Percentiles rank a stretch among this genome's conserved stretches.
phyloP scores from a whole-genome alignment of 2,888 invertebrate species.

The Cynaeus angustus region DNA sequence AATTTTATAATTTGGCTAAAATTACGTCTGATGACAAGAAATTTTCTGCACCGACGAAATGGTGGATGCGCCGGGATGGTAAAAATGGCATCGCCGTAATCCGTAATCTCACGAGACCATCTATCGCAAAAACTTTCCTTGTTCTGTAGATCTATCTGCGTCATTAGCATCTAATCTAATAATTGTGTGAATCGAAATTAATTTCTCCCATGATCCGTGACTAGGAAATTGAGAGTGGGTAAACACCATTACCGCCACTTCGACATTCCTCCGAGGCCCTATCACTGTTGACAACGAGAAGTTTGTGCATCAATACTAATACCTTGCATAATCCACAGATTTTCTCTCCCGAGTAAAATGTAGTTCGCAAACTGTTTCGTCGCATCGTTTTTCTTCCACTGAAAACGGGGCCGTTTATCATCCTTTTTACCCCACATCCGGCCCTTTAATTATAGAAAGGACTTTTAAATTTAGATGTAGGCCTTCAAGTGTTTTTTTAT shows the following conservation, averaged over 20 bases:
- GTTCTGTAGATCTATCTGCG: background rate
- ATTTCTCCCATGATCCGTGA: conserved; percentile 38
- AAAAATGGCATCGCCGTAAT: too few relatives aligned
- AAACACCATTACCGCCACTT: conserved; percentile 35
- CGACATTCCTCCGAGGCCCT: conserved; percentile 41
- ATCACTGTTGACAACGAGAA: conserved; percentile 50
- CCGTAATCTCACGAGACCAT: too few relatives aligned
- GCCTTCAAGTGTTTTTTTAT: conserved; percentile 35
- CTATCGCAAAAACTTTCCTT: background rate
- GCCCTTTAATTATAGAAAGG: conserved; percentile 33
- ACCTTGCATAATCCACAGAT: conserved; percentile 60
- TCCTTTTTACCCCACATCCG: conserved; percentile 4
- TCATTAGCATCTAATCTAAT: background rate
- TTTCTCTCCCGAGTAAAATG: conserved; percentile 28
- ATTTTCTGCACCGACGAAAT: too few relatives aligned
- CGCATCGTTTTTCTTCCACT: conserved; percentile 11
- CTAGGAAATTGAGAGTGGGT: conserved; percentile 39
- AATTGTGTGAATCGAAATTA: conserved; percentile 31
- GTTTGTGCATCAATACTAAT: conserved; percentile 59
- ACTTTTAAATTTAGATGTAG: conserved; percentile 43
- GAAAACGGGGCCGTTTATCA: conserved; percentile 12
- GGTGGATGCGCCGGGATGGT: too few relatives aligned
- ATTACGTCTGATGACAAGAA: too few relatives aligned
- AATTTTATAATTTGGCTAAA: too few relatives aligned
- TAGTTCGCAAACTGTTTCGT: too few relatives aligned